Evolutionary conservation across 2,888 invertebrate species (phyloP), one percentile per base, ranked within the genome.

Genomic region (Omphaloscelis lunosa): DNA sequence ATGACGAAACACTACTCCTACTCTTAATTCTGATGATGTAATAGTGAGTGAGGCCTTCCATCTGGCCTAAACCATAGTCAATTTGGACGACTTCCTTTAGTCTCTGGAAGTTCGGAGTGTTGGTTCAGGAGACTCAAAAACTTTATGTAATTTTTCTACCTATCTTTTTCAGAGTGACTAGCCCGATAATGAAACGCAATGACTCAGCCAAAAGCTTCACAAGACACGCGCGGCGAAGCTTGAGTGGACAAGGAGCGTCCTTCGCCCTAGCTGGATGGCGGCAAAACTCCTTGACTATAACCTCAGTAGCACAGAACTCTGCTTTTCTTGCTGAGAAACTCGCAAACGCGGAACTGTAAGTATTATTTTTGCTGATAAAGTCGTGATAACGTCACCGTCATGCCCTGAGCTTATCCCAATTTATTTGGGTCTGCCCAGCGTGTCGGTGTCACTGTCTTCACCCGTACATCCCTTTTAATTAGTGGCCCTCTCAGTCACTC

Each of bases 151-250:
- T 41, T 7, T 20, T 53, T n/a, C 20, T 67, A n/a, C 7, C 1
- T 63, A 45, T 92, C 4, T 56, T 59, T 83, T 93, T 12, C 93
- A 96, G 95, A 93, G 87, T 91, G 92, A 92, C 91, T 92, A 90
- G 93, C 89, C 89, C 92, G 93, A 96, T 94, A 95, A 96, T 96
- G 96, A 94, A 92, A 94, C 96, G 96, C 88, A 93, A 95, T 95
- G 96, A 96, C 6, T 96, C 96, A 89, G 29, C 91, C 89, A 95
- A 89, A 88, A 95, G 93, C 89, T 79, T 94, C 82, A 83, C 89
- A 85, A 90, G 85, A 85, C 91, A 86, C 75, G 77, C 89, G 20
- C 84, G 86, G 63, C 89, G 91, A 45, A 90, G 90, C 51, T 20
- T 85, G 79, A 91, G 89, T 79, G 83, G 88, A 72, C 89, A 88